Percentiles rank a stretch among this genome's conserved stretches.
These are phyloP conservation scores for Baccha elongata DNA, from an alignment of 2,888 invertebrate species.

Conservation along the genomic window DNA sequence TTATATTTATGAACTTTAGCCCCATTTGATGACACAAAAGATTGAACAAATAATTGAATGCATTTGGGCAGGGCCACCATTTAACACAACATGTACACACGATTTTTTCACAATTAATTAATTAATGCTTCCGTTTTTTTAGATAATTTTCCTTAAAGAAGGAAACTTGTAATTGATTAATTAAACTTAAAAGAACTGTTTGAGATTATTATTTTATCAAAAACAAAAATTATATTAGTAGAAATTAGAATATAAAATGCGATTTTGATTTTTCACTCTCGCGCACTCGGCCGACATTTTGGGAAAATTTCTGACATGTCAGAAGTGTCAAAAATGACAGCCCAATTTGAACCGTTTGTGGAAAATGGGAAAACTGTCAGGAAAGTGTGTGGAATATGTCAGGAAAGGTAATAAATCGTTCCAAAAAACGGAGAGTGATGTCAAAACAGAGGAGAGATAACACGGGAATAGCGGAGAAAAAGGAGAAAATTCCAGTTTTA, in stretches of 20 bases:
- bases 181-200: not conserved
- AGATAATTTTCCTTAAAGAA: no score
- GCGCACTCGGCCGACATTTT: conserved; percentile 64
- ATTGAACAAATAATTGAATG: conserved; percentile 20
- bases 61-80: conserved; percentile 65
- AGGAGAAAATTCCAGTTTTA: conserved; percentile 24
- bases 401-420: no score
- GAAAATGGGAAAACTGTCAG: conserved; percentile 16
- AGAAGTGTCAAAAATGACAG: conserved; percentile 48
- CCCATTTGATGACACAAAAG: conserved; percentile 47
- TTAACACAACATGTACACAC: conserved; percentile 36
- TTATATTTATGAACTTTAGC: conserved; percentile 19
- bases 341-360: not conserved
- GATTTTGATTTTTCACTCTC: conserved; percentile 40
- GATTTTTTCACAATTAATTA: conserved; percentile 8
- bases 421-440: no score
- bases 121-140: not conserved
- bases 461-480: not conserved
- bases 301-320: conserved; percentile 60
- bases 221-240: conserved; percentile 29
- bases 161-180: not conserved
- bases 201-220: conserved; percentile 6
- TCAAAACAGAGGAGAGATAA: not conserved
- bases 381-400: not conserved
- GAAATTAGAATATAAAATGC: conserved; percentile 9